Evolutionary conservation across 1,140 invertebrate species (phyloP).

Genomic region (Zaprionus tsacasi): DNA sequence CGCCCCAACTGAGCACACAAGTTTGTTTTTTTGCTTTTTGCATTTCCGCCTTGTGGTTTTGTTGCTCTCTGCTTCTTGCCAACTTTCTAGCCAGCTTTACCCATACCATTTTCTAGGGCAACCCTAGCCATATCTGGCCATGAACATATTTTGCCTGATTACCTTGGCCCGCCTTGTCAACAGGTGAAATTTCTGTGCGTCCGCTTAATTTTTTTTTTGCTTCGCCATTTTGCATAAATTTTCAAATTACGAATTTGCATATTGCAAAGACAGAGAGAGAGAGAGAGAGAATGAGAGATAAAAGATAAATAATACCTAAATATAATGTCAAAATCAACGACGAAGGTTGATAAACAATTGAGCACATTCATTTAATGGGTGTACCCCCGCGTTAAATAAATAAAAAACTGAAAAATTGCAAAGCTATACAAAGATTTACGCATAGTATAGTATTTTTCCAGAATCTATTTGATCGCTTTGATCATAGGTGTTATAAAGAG

Average conservation of each 20-base stretch:
- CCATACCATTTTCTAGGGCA: conserved; percentile 69
- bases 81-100: conserved; percentile 62
- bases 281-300: neutral
- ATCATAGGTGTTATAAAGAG: conserved; percentile 1
- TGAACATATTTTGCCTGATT: conserved; percentile 43
- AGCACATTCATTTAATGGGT: conserved; percentile 56
- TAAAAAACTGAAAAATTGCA: conserved; percentile 25
- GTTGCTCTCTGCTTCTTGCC: conserved; percentile 35
- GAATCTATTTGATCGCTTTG: conserved; percentile 3
- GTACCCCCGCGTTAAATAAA: conserved; percentile 38
- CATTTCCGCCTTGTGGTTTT: conserved; percentile 62
- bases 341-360: conserved; percentile 70
- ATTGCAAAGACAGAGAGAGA: conserved; percentile 33
- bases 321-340: conserved; percentile 61
- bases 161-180: conserved; percentile 63
- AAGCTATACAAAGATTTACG: conserved; percentile 22
- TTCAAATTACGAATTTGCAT: conserved; percentile 59
- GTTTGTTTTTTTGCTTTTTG: conserved; percentile 1
- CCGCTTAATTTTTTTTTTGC: conserved; percentile 64
- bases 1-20: conserved; percentile 16
- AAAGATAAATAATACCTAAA: conserved; percentile 59
- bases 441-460: conserved; percentile 17
- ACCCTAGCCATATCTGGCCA: conserved; percentile 54
- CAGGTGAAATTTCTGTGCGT: conserved; percentile 69
- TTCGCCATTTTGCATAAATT: conserved; percentile 65